Conservation (phyloP, 2,113 vertebrate genomes). For the Poeciliopsis occidentalis region DNA sequence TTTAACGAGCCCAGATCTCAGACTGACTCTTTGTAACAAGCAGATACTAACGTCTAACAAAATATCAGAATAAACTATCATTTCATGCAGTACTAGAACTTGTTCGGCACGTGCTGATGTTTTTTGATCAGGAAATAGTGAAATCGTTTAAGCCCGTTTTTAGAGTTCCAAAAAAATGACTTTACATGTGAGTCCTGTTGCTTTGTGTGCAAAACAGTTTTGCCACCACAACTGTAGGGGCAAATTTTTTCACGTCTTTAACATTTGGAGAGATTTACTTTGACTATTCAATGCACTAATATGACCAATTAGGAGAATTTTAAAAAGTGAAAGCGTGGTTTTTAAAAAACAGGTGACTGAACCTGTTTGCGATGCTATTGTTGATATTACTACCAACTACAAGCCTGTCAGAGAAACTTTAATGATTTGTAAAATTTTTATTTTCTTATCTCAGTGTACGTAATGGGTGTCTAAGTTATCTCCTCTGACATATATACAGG, state of each 20-base stretch:
- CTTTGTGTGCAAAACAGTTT: not conserved
- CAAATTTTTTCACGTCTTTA: too few relatives aligned
- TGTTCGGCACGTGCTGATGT: not conserved
- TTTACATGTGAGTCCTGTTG: not conserved
- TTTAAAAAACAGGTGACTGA: not conserved
- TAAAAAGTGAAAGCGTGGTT: not conserved
- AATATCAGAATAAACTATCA: not conserved
- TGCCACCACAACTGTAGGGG: not conserved
- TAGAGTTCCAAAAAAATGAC: not conserved
- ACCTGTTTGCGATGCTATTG: not conserved
- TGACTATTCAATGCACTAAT: too few relatives aligned
- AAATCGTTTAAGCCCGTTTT: not conserved
- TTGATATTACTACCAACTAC: not conserved
- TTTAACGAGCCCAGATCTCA: conserved; percentile 31
- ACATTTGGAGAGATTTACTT: too few relatives aligned
- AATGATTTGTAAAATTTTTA: too few relatives aligned
- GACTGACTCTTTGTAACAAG: conserved; percentile 46
- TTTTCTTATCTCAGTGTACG: too few relatives aligned
- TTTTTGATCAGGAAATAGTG: too few relatives aligned
- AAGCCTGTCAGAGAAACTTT: not conserved
- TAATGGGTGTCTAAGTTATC: not conserved
- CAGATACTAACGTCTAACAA: not conserved
- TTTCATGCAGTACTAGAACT: not conserved
- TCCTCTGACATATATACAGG: not conserved
- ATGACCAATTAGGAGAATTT: too few relatives aligned